Evolutionary conservation across 2,888 invertebrate genomes (phyloP).

Genomic region (Drosophila anomelani): DNA sequence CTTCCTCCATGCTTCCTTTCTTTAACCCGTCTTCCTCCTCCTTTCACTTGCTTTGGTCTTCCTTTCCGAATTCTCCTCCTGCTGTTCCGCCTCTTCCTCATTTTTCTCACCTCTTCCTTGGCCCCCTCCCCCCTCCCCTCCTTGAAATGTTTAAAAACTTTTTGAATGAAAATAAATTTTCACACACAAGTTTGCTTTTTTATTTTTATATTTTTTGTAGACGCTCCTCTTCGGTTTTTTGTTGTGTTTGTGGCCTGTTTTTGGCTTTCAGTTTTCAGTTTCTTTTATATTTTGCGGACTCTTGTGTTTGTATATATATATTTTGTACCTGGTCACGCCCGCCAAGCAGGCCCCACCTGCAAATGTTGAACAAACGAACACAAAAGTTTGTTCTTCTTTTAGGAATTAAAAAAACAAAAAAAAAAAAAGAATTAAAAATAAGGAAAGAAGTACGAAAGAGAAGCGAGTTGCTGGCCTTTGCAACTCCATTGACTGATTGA

Average conservation of each 20-base stretch:
- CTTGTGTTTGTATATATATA: constrained; percentile 33
- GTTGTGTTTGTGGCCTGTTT: not conserved
- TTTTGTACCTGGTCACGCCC: constrained; percentile 44
- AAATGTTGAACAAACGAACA: constrained; percentile 27
- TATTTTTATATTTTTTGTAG: constrained; percentile 13
- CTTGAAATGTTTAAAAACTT: constrained; percentile 59
- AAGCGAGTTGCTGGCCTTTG: constrained; percentile 26
- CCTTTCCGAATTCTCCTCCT: not conserved
- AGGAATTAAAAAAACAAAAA: not conserved
- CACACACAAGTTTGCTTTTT: constrained; percentile 52
- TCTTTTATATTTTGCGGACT: constrained; percentile 6
- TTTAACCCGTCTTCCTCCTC: not conserved
- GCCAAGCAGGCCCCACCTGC: constrained; percentile 36
- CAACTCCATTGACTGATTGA: constrained; percentile 75
- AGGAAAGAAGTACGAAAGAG: not conserved
- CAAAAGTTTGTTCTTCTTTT: constrained; percentile 28
- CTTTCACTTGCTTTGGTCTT: not conserved
- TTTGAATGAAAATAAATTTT: constrained; percentile 81
- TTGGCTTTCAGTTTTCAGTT: constrained; percentile 2
- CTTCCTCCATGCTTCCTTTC: constrained; percentile 1
- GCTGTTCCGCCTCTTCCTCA: constrained; percentile 8
- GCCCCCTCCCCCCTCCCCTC: constrained; percentile 3
- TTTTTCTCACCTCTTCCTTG: constrained; percentile 2
- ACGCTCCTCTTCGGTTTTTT: constrained; percentile 16
- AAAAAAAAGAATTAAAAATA: not conserved